Evolutionary conservation across 2,113 vertebrate species (phyloP).

Genomic region (Ceratotherium simum): DNA sequence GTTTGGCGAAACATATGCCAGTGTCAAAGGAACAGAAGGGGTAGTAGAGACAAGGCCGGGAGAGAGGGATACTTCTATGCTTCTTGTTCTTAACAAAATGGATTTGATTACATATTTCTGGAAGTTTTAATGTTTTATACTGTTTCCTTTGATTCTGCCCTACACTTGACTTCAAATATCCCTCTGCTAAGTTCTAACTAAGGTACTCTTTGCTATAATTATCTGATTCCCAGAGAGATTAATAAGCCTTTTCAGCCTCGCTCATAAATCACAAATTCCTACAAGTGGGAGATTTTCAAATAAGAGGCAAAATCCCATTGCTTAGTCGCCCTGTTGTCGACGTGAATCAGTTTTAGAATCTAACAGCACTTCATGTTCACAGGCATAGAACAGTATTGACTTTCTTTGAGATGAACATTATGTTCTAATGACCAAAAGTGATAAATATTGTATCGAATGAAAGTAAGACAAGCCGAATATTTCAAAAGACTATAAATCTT

Average conservation of each 20-base stretch:
- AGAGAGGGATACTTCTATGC: background rate
- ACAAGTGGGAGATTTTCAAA: conserved; percentile 69
- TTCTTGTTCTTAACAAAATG: background rate
- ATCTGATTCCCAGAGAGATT: conserved; percentile 66
- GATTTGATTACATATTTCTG: background rate
- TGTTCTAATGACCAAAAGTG: conserved; percentile 68
- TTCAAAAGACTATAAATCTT: conserved; percentile 66
- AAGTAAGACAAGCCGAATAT: conserved; percentile 56
- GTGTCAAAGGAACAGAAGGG: background rate
- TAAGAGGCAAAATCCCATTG: conserved; percentile 45
- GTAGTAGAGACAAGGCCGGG: background rate
- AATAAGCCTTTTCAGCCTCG: conserved; percentile 58
- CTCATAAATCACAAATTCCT: conserved; percentile 66
- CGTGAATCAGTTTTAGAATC: conserved; percentile 56
- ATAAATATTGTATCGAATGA: conserved; percentile 70
- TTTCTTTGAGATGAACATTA: conserved; percentile 63
- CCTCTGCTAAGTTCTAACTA: conserved; percentile 39
- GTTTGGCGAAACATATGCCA: background rate
- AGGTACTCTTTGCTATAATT: conserved; percentile 52
- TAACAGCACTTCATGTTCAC: conserved; percentile 62
- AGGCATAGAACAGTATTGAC: conserved; percentile 53
- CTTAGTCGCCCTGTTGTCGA: conserved; percentile 63
- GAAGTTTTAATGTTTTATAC: background rate
- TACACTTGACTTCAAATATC: conserved; percentile 25
- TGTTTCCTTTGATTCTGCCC: conserved; percentile 31